Percentiles rank a stretch among this genome's conserved stretches.
phyloP scores from a whole-genome alignment of 2,888 invertebrate species.

The Volucella inanis region DNA sequence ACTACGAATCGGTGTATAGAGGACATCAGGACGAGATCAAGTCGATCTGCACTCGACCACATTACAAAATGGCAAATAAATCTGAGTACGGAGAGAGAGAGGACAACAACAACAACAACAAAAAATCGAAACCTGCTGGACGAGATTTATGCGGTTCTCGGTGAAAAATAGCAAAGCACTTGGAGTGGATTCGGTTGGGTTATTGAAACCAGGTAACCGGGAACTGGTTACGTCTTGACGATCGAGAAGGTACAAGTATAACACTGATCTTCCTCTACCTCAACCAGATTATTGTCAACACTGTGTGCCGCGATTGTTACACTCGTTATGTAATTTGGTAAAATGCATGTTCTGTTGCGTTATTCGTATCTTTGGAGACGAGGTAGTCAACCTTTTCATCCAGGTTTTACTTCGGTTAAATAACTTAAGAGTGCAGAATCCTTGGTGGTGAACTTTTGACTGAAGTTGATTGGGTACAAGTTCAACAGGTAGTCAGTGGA shows the following conservation, averaged over 20 bases:
- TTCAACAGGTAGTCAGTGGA: not conserved
- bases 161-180: conserved; percentile 62
- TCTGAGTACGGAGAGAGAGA: conserved; percentile 9
- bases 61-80: conserved; percentile 9
- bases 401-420: conserved; percentile 38
- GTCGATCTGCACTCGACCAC: conserved; percentile 48
- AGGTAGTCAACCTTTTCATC: conserved; percentile 67
- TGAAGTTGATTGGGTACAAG: conserved; percentile 24
- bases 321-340: conserved; percentile 68
- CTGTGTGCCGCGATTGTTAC: conserved; percentile 52
- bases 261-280: conserved; percentile 48
- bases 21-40: conserved; percentile 40
- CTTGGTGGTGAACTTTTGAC: conserved; percentile 20
- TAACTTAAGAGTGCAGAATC: conserved; percentile 39
- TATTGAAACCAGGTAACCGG: conserved; percentile 40
- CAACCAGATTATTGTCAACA: conserved; percentile 71
- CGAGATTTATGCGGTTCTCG: conserved; percentile 68
- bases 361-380: conserved; percentile 37
- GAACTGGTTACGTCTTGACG: conserved; percentile 31
- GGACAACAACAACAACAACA: conserved; percentile 15
- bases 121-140: conserved; percentile 64
- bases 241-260: conserved; percentile 23
- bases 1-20: conserved; percentile 27
- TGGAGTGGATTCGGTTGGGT: not conserved
- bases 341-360: conserved; percentile 62